phyloP scores from a whole-genome alignment of 2,888 invertebrate genomes.

The Carterocephalus palaemon region DNA sequence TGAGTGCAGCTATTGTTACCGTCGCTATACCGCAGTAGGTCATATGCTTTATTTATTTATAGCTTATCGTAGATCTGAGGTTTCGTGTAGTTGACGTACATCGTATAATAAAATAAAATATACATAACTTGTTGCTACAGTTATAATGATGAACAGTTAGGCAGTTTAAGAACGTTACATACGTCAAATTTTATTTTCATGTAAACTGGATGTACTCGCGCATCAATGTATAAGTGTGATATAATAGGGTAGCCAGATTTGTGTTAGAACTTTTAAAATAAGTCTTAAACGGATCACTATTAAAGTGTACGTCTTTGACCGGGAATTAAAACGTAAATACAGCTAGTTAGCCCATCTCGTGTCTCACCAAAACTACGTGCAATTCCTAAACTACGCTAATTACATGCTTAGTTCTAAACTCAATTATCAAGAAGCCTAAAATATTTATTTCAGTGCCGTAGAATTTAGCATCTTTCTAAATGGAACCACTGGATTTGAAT shows the following conservation, averaged over 20 bases:
- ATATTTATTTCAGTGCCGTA: too few species aligned
- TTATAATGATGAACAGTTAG: not conserved
- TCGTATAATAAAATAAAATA: slow-evolving; percentile 27
- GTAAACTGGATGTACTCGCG: not conserved
- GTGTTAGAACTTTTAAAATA: not conserved
- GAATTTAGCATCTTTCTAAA: too few species aligned
- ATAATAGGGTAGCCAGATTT: not conserved
- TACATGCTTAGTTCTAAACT: too few species aligned
- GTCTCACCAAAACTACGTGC: too few species aligned
- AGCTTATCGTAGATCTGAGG: slow-evolving; percentile 62
- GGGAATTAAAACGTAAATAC: too few species aligned
- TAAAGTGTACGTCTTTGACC: too few species aligned
- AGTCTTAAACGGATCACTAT: too few species aligned
- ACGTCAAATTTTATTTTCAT: slow-evolving; percentile 1
- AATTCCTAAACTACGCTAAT: too few species aligned
- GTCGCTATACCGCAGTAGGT: slow-evolving; percentile 40
- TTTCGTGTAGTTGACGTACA: slow-evolving; percentile 50
- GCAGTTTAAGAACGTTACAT: slow-evolving; percentile 2
- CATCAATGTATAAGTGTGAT: slow-evolving; percentile 1
- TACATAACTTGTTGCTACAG: slow-evolving; percentile 27
- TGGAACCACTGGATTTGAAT: too few species aligned
- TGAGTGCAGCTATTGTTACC: slow-evolving; percentile 50
- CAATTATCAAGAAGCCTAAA: too few species aligned
- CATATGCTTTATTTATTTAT: slow-evolving; percentile 47
- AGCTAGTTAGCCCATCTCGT: too few species aligned